Conservation (phyloP, 2,113 vertebrate species). For the Burhinus oedicnemus region DNA sequence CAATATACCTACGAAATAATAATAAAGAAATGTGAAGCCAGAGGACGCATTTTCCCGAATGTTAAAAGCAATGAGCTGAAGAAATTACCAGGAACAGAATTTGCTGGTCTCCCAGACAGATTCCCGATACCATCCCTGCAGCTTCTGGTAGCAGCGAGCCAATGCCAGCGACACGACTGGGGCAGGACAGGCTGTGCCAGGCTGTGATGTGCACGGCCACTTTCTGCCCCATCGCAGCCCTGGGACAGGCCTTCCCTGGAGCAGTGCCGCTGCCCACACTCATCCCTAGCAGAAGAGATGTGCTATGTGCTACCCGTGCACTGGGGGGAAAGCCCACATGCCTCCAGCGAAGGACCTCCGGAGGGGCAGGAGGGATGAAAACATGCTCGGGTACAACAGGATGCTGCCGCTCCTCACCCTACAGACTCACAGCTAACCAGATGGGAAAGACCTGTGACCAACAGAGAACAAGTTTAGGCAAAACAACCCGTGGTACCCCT, state of each 20-base stretch:
- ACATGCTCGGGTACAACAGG: accelerated
- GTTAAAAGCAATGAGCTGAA: background rate
- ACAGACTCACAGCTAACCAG: background rate
- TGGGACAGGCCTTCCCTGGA: background rate
- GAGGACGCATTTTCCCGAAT: background rate
- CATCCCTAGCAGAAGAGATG: background rate
- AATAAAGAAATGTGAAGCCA: background rate
- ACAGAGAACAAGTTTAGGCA: background rate
- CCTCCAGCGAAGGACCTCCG: background rate
- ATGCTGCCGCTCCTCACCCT: background rate
- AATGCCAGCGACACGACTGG: background rate
- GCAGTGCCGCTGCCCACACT: accelerated
- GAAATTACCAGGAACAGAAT: background rate
- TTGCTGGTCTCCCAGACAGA: background rate
- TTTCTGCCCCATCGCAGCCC: background rate
- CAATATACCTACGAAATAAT: background rate
- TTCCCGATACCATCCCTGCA: background rate
- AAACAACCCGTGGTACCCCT: background rate
- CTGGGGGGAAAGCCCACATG: background rate
- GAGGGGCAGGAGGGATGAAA: background rate
- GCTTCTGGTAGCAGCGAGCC: background rate
- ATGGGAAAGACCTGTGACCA: background rate
- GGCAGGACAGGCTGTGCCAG: background rate
- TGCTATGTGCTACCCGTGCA: accelerated
- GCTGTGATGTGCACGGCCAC: accelerated